Evolutionary conservation across 2,113 vertebrate genomes (phyloP), one percentile per base, ranked within the genome.

Genomic region (Elachura formosa): DNA sequence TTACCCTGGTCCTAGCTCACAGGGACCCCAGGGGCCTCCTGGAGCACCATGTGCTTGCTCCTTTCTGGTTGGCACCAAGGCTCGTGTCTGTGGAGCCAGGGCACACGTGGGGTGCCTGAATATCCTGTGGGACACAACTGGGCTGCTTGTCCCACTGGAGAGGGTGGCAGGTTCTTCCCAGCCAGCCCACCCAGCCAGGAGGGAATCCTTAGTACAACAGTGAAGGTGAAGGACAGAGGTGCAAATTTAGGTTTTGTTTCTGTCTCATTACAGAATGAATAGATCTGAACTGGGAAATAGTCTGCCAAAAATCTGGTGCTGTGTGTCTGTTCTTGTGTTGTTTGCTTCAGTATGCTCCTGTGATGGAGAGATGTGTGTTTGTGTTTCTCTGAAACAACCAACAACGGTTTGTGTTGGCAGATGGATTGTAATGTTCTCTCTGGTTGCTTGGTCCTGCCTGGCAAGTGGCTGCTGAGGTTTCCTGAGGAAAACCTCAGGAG

Each of bases 71-170:
- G 21, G 36, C 58, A 64, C 24, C 38, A 26, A 29, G 12, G 24
- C 29, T 88, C 22, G 1, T 2, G 0, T 52, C 28, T 12, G n/a
- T 54, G 17, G 28, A 52, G 46, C 8, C 1, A 0, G 20, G 15
- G 23, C 2, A 0, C 9, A 14, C 0, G 0, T 1, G 1, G 19
- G 3, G 12, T 76, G 29, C 28, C 22, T 31, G 19, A 43, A 43
- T 40, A 15, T 79, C 18, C 52, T 38, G 4, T n/a, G 36, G 38
- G 46, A 56, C 13, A 16, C 33, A 49, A 13, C 38, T 68, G 52
- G 26, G 8, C 11, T 68, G 26, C 14, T 10, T 21, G 29, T 64
- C 23, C 33, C 0, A 0, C 45, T 40, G 20, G 4, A 14, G 9
- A 49, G 33, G 33, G 20, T 59, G 40, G 33, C 18, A 66, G 16